These are phyloP conservation scores for Lerema accius DNA, from an alignment of 1,140 invertebrate species.

Conservation along the genomic window DNA sequence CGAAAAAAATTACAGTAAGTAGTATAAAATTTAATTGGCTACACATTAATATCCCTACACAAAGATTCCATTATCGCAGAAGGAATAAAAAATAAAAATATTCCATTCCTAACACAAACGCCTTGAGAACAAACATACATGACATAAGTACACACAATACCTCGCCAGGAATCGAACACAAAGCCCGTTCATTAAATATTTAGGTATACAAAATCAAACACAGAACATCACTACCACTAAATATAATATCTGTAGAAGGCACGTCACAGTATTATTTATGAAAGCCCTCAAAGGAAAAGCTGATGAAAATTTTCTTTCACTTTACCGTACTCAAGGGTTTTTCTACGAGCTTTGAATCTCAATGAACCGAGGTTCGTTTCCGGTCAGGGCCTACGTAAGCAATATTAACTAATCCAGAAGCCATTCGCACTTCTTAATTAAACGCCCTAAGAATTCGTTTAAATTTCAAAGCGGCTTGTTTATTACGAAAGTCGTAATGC, in stretches of 20 bases:
- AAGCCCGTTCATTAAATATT: background rate
- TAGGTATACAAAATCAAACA: background rate
- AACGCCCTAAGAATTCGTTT: slow-evolving; percentile 3
- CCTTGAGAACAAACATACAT: too few relatives aligned
- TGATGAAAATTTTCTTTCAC: slow-evolving; percentile 35
- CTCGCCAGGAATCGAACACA: too few relatives aligned
- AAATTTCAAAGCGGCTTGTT: slow-evolving; percentile 1
- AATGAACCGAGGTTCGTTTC: slow-evolving; percentile 24
- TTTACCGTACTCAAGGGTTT: slow-evolving; percentile 32
- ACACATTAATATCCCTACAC: too few relatives aligned
- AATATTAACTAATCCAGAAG: slow-evolving; percentile 22
- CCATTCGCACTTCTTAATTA: slow-evolving; percentile 30
- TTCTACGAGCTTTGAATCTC: slow-evolving; percentile 24
- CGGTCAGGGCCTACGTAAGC: slow-evolving; percentile 8
- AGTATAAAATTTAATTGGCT: too few relatives aligned
- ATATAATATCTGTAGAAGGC: slow-evolving; percentile 9
- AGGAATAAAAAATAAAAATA: too few relatives aligned
- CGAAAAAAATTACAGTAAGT: too few relatives aligned
- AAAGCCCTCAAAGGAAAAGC: slow-evolving; percentile 25
- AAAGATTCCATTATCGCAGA: too few relatives aligned
- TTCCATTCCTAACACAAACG: too few relatives aligned
- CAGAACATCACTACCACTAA: background rate
- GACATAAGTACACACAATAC: too few relatives aligned
- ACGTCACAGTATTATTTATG: slow-evolving; percentile 28
- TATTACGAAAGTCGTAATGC: background rate